Evolutionary conservation across 2,797 vertebrate species (phyloP).

Genomic region (Periophthalmus magnuspinnatus): DNA sequence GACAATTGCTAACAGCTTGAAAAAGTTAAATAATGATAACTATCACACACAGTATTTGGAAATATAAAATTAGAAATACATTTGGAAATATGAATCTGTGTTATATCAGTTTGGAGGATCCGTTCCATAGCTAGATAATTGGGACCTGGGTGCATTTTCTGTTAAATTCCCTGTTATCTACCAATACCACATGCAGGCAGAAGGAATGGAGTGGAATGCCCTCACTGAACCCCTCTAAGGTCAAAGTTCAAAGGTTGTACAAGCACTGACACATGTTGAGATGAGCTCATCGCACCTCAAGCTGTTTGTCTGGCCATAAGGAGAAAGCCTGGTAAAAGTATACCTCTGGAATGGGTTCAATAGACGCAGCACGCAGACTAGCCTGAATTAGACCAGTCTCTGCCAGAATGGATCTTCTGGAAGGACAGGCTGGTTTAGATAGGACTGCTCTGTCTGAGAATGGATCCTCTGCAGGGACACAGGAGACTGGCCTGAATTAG

Average conservation of each 20-base stretch:
- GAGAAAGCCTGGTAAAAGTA: background rate
- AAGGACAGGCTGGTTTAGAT: background rate
- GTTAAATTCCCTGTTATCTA: no score
- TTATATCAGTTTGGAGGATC: no score
- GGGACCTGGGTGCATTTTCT: no score
- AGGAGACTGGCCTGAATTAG: background rate
- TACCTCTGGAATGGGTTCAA: background rate
- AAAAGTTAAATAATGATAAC: no score
- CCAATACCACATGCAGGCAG: background rate
- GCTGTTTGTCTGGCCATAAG: background rate
- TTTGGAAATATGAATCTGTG: no score
- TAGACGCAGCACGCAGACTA: background rate
- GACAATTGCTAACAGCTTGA: no score
- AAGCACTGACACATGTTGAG: slow-evolving; percentile 1
- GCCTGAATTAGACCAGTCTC: background rate
- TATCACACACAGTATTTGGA: no score
- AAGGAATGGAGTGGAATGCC: background rate
- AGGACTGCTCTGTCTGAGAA: background rate
- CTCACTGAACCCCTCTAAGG: slow-evolving; percentile 13
- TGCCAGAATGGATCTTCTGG: background rate
- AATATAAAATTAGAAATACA: no score
- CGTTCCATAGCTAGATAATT: no score
- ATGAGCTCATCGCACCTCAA: background rate
- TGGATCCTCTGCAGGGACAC: background rate
- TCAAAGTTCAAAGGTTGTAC: background rate